These are phyloP conservation scores for Oscheius myriophilus DNA, from an alignment of 2,888 invertebrate species.

Conservation along the genomic window DNA sequence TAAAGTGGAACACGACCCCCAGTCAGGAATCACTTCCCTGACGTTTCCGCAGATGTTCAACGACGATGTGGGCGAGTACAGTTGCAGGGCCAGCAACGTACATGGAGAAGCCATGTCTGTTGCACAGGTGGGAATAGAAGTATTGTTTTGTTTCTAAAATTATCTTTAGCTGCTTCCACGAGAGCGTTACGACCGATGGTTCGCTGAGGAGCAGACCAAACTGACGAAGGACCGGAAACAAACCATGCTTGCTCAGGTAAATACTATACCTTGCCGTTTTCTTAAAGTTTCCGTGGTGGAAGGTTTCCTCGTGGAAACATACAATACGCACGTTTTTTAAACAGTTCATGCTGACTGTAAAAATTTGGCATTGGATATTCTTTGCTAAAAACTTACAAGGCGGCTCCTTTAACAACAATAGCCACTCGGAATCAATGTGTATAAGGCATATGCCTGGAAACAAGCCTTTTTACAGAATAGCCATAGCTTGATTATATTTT, in stretches of 20 bases:
- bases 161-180: conserved; percentile 61
- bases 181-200: conserved; percentile 69
- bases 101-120: conserved; percentile 94
- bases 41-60: conserved; percentile 92
- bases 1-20: conserved; percentile 84
- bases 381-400: too few species aligned
- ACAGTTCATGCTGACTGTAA: too few species aligned
- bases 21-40: conserved; percentile 87
- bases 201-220: conserved; percentile 71
- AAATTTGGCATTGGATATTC: too few species aligned
- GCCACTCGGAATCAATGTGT: too few species aligned
- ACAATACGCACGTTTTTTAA: too few species aligned
- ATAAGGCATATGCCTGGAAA: too few species aligned
- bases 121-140: conserved; percentile 73
- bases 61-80: conserved; percentile 81
- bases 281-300: too few species aligned
- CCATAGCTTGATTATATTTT: too few species aligned
- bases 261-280: too few species aligned
- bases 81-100: conserved; percentile 83
- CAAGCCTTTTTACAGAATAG: too few species aligned
- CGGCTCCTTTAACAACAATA: too few species aligned
- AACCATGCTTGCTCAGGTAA: conserved; percentile 43
- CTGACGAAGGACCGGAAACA: conserved; percentile 67
- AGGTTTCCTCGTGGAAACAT: too few species aligned
- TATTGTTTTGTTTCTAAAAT: conserved; percentile 3